A percentile compares a stretch with the other conserved stretches of the same genome.
Evolutionary conservation across 2,113 vertebrate genomes (phyloP).

Genomic region (Actinemys pallida): DNA sequence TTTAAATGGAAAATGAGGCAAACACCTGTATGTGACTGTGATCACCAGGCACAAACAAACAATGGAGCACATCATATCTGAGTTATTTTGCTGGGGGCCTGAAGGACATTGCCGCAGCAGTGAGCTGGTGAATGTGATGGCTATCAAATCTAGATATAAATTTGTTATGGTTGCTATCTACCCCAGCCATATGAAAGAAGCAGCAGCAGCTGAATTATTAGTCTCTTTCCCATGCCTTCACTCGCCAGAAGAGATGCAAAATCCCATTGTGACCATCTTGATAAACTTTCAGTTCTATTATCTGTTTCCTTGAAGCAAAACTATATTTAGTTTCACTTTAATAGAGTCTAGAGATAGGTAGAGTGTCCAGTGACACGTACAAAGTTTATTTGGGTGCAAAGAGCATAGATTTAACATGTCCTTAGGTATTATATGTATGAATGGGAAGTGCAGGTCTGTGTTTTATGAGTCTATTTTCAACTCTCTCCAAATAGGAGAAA

Average conservation of each 20-base stretch:
- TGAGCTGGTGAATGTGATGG: too few species aligned
- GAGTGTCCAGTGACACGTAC: neutral
- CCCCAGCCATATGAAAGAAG: too few species aligned
- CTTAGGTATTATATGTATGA: neutral
- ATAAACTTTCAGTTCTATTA: neutral
- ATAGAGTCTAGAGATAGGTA: neutral
- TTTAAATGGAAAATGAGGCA: too few species aligned
- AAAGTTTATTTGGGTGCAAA: neutral
- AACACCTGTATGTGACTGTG: too few species aligned
- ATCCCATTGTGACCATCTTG: neutral
- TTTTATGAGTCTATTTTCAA: conserved; percentile 20
- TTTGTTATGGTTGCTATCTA: too few species aligned
- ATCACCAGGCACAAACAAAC: too few species aligned
- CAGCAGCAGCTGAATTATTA: neutral
- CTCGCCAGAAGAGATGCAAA: neutral
- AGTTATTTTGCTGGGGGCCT: too few species aligned
- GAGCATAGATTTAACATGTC: neutral
- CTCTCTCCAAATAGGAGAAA: conserved; percentile 15
- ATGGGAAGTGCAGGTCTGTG: neutral
- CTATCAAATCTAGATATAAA: too few species aligned
- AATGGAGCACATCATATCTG: too few species aligned
- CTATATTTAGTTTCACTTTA: neutral
- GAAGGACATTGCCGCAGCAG: too few species aligned
- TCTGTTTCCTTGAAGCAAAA: neutral
- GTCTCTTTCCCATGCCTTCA: neutral